phyloP scores from a whole-genome alignment of 92 coral and sea anemone species.

The Porites divaricata region DNA sequence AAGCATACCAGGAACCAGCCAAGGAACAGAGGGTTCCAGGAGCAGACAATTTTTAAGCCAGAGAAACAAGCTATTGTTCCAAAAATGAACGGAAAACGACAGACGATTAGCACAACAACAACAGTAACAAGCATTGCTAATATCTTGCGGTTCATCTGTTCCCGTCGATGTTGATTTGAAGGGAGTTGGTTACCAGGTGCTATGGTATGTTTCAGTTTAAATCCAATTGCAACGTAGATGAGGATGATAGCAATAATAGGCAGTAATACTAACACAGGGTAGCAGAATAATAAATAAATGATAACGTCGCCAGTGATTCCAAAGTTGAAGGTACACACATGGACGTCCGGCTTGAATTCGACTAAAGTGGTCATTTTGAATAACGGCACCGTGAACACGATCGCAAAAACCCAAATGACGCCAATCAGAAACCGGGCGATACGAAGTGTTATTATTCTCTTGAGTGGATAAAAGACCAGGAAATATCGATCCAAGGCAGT shows the following conservation, averaged over 20 bases:
- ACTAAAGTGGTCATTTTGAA: constrained; percentile 23
- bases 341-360: not conserved
- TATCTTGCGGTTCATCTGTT: constrained; percentile 63
- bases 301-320: not conserved
- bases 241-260: constrained; percentile 51
- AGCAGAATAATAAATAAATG: constrained; percentile 37
- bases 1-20: constrained; percentile 38
- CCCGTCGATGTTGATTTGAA: constrained; percentile 53
- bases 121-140: constrained; percentile 60
- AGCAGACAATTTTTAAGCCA: not conserved
- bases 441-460: too few relatives aligned
- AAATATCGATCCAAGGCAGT: too few relatives aligned
- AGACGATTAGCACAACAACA: constrained; percentile 54
- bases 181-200: constrained; percentile 70
- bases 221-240: constrained; percentile 67
- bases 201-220: constrained; percentile 59
- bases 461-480: too few relatives aligned
- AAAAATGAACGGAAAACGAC: constrained; percentile 71
- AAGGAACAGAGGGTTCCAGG: not conserved
- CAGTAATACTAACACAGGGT: constrained; percentile 39
- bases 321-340: constrained; percentile 35
- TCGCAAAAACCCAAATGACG: too few relatives aligned
- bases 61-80: constrained; percentile 7
- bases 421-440: too few relatives aligned
- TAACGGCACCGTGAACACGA: constrained; percentile 30